Base-by-base conservation (phyloP, 2,113 vertebrate species). In the Apteryx mantelli region DNA sequence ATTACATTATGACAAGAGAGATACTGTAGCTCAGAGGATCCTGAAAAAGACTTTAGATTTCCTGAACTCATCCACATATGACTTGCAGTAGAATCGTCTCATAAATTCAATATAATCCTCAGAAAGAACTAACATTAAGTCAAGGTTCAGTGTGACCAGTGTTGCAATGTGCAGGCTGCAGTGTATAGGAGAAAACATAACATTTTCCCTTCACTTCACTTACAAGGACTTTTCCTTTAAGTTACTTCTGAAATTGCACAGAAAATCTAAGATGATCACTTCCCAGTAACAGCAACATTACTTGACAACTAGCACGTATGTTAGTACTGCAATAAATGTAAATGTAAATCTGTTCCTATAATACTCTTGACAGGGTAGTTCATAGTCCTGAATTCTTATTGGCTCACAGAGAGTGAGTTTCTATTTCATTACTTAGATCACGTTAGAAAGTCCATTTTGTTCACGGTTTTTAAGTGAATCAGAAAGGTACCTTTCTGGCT, bases 281-380 rank as follows among this genome's bases (percentile, higher is more conserved):
- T 50, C 71, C 53, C 76, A 11, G 64, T 11, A 53, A 21, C 1
- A 32, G 82, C 76, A 13, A 3, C 17, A 0, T 8, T 55, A 86
- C 94, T 91, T 81, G 91, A 88, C 91, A 68, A 44, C n/a, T 2
- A 68, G 74, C 88, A 89, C 63, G 55, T 93, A 89, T 24, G 77
- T 48, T 19, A 81, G 88, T 2, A 32, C 64, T 1, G 85, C 91
- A 22, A 79, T 5, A n/a, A 42, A 75, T 2, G 77, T 4, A 4
- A 32, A 17, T 0, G 74, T 12, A 17, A 78, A 79, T 70, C 56
- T 44, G 21, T 15, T 79, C 19, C 82, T 85, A 22, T 6, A 79
- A 81, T 58, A 12, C 78, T 69, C 44, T 38, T 0, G 21, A 65
- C 30, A 6, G 68, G 82, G 95, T 26, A 94, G 82, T 52, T 82